phyloP scores from a whole-genome alignment of 2,113 vertebrate genomes.

The Rhadina sibilatrix region DNA sequence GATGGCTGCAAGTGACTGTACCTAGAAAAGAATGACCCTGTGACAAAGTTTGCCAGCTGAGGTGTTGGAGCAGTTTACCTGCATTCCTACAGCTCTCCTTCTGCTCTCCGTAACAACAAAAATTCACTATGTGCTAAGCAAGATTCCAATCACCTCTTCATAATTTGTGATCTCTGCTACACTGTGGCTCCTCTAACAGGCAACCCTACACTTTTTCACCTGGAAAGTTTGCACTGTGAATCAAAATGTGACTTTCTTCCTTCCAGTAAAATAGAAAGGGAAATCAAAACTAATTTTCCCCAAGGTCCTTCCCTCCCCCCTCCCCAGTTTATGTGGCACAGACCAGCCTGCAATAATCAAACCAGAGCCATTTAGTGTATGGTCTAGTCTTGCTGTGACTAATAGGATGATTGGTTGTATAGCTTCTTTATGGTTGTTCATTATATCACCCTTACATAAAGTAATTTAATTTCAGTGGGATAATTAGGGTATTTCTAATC shows the following conservation, averaged over 20 bases:
- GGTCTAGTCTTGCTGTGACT: slow-evolving; percentile 80
- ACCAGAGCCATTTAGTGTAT: slow-evolving; percentile 76
- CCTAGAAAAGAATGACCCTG: background rate
- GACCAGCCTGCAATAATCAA: slow-evolving; percentile 67
- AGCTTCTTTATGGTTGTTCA: slow-evolving; percentile 81
- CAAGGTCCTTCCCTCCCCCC: background rate
- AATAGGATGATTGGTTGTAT: slow-evolving; percentile 86
- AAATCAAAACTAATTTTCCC: background rate
- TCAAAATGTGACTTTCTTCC: background rate
- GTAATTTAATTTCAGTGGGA: slow-evolving; percentile 86
- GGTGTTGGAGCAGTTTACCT: background rate
- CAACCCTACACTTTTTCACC: background rate
- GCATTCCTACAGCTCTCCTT: background rate
- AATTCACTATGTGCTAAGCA: background rate
- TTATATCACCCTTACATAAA: slow-evolving; percentile 85
- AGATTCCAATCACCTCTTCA: background rate
- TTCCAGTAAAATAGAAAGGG: slow-evolving; percentile 2
- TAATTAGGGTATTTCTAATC: slow-evolving; percentile 88
- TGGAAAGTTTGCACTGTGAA: background rate
- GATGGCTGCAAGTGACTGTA: rapidly evolving
- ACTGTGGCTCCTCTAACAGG: background rate
- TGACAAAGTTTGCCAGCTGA: background rate
- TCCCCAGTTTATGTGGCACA: slow-evolving; percentile 47
- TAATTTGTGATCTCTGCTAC: background rate
- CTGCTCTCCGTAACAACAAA: background rate